Conservation (phyloP, 92 coral and sea anemone species). For the Muricea muricata region DNA sequence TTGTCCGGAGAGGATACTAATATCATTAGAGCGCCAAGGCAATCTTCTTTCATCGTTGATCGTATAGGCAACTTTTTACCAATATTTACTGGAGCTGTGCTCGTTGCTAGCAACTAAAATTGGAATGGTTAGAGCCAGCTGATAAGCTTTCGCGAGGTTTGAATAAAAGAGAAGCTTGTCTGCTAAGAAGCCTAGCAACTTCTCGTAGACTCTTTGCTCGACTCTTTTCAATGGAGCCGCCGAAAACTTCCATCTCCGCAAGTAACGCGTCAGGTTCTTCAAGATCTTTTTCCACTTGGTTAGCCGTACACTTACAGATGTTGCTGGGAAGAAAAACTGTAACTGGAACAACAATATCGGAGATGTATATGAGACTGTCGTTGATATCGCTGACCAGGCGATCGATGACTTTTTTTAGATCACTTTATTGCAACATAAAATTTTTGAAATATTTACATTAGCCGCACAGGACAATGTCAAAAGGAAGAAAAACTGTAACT, state of each 20-base stretch:
- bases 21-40: conserved; percentile 11
- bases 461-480: too few relatives aligned
- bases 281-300: background rate
- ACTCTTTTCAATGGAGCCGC: conserved; percentile 7
- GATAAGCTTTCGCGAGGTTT: conserved; percentile 13
- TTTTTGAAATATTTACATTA: too few relatives aligned
- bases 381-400: background rate
- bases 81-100: background rate
- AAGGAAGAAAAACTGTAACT: background rate
- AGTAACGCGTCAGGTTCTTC: background rate
- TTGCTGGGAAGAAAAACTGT: background rate
- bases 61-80: background rate
- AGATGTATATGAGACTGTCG: background rate
- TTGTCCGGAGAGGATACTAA: background rate
- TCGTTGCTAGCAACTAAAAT: conserved; percentile 8
- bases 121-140: conserved; percentile 13
- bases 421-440: too few relatives aligned
- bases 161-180: conserved; percentile 1
- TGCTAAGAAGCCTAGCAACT: conserved; percentile 3
- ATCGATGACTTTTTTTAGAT: background rate
- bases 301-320: background rate
- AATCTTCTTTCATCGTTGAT: conserved; percentile 18
- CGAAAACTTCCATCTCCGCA: background rate
- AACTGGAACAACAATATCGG: background rate
- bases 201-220: conserved; percentile 8